Base-by-base conservation (phyloP, 1,140 invertebrate genomes). In the Drosophila pectinifera region DNA sequence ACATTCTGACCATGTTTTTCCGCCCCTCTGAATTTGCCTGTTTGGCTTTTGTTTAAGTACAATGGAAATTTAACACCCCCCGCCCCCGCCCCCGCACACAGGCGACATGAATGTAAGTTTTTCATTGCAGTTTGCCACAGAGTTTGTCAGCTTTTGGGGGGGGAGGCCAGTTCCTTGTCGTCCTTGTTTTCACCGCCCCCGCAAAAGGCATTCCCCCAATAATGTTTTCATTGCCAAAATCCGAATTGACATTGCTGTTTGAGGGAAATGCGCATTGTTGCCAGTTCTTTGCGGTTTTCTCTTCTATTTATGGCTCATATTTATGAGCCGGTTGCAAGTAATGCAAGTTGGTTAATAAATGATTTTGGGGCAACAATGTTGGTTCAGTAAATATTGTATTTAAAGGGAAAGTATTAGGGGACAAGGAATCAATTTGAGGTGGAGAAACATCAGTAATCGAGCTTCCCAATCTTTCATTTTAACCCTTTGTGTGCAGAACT, bases 21-120 rank as follows among this genome's bases (percentile, higher is more conserved):
- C 49, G 49, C 49, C 49, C 49, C 49, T 13, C 26, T 5, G 18
- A 26, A 43, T 43, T 22, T 42, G 13, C 48, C 42, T 61, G 72
- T 38, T 77, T 64, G 34, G 70, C 79, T 82, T 83, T 78, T 82
- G 72, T 53, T 41, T 65, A 84, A 84, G 78, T 70, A 79, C 80
- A 79, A 75, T 69, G 56, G 64, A 61, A 83, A 82, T 62, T 57
- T 22, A 22, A 18, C 38, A 20, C 39, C 18, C 39, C 2, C 16
- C 24, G 1, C 2, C 26, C 14, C 18, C 46, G n/a, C n/a, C n/a
- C n/a, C n/a, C n/a, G n/a, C 4, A 1, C 5, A 0, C 24, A 0
- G 2, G n/a, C 26, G 18, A n/a, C n/a, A 34, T 38, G 63, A 16
- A 61, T 82, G 79, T 82, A 68, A 85, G 36, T 67, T 78, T 78